A percentile compares a stretch with the other conserved stretches of the same genome.
Evolutionary conservation across 2,797 vertebrate species (phyloP).

Genomic region (Amblyopsis hoosieri): DNA sequence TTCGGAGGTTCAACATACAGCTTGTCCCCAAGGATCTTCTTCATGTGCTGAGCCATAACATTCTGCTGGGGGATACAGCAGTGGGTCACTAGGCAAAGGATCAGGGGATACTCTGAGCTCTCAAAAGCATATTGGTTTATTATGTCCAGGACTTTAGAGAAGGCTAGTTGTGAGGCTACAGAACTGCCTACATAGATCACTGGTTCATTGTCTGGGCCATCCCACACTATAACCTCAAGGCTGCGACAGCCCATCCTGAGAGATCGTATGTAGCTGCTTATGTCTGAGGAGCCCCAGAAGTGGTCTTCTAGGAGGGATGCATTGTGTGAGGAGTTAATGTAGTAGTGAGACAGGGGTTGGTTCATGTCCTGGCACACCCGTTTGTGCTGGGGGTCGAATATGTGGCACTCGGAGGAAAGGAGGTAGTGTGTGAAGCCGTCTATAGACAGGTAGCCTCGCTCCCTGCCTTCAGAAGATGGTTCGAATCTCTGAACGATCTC

Average conservation of each 20-base stretch:
- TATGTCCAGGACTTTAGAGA: constrained; percentile 85
- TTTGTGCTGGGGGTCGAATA: constrained; percentile 92
- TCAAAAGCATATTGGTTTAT: constrained; percentile 91
- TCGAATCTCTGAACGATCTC: constrained; percentile 88
- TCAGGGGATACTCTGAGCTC: constrained; percentile 88
- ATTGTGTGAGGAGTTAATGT: constrained; percentile 91
- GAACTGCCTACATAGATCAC: constrained; percentile 87
- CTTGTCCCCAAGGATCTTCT: constrained; percentile 89
- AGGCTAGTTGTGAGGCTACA: constrained; percentile 83
- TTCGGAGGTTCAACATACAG: constrained; percentile 80
- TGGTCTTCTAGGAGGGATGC: constrained; percentile 89
- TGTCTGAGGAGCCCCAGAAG: constrained; percentile 89
- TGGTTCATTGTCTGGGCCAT: constrained; percentile 89
- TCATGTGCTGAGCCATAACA: constrained; percentile 86
- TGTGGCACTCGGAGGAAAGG: constrained; percentile 90
- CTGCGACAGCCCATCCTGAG: constrained; percentile 90
- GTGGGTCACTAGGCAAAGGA: constrained; percentile 88
- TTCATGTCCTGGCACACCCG: constrained; percentile 92
- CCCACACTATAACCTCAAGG: constrained; percentile 89
- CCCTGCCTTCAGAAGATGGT: constrained; percentile 87
- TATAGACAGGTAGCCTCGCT: constrained; percentile 86
- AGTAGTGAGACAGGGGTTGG: constrained; percentile 91
- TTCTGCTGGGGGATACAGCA: constrained; percentile 87
- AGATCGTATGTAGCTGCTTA: constrained; percentile 86
- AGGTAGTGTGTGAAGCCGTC: constrained; percentile 94